Evolutionary conservation across 1,140 invertebrate genomes (phyloP).

Genomic region (Apis florea): DNA sequence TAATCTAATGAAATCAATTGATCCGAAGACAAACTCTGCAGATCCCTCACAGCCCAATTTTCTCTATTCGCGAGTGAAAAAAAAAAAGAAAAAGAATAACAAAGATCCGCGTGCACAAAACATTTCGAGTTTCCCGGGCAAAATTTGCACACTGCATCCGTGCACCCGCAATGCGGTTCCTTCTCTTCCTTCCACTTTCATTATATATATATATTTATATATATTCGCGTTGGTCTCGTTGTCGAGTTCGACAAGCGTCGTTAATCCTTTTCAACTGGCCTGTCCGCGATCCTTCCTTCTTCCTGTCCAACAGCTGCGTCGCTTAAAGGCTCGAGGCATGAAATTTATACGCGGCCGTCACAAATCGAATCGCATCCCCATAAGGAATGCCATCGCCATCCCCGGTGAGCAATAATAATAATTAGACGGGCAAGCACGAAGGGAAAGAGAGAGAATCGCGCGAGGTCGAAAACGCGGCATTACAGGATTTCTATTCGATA

Average conservation of each 20-base stretch:
- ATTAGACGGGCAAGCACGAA: neutral
- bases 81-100: neutral
- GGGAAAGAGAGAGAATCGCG: neutral
- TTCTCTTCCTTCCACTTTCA: neutral
- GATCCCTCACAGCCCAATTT: neutral
- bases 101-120: neutral
- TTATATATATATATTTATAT: no score
- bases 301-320: conserved; percentile 6
- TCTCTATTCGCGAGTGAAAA: neutral
- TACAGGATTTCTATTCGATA: neutral
- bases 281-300: conserved; percentile 5
- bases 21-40: neutral
- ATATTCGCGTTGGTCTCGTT: conserved; percentile 9
- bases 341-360: no score
- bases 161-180: conserved; percentile 34
- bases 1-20: neutral
- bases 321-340: neutral
- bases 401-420: neutral
- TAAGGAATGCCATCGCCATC: no score
- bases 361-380: no score
- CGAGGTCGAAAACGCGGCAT: no score
- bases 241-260: conserved; percentile 32
- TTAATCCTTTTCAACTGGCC: conserved; percentile 31
- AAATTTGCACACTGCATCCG: conserved; percentile 5
- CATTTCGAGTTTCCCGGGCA: neutral